Evolutionary conservation across 2,797 vertebrate species (phyloP), one percentile per base, ranked within the genome.

Genomic region (Phoebastria nigripes): DNA sequence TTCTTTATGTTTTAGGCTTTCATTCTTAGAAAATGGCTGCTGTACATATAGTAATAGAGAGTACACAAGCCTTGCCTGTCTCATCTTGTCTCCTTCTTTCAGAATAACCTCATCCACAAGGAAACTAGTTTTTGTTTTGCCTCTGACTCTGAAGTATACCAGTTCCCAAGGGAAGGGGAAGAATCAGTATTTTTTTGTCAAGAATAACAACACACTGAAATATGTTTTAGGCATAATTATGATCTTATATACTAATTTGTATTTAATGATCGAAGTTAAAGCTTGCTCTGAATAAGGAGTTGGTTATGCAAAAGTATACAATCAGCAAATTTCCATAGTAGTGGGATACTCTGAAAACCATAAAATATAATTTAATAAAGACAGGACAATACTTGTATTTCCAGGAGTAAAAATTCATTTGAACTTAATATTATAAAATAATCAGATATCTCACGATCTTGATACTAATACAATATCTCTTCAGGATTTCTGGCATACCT

Each of bases 1-100:
- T 76, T 96, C 65, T 93, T 93, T 86, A 92, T 77, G 63, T 69
- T 96, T 95, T 78, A 90, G 67, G 78, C 72, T 97, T 96, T 94
- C 61, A 55, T 71, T 96, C 33, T 89, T 89, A 89, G 83, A 96
- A 97, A 95, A 94, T 95, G 82, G 26, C 37, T 84, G 61, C 51
- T 96, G 29, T 82, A 62, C 72, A 72, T 94, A 90, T 95, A 94
- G 54, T 95, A 95, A 90, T 62, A 85, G 55, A 90, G 76, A 67
- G 35, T 78, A 61, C 14, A 66, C 67, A 94, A 93, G 67, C n/a
- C 54, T 47, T 63, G 10, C 56, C 85, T 85, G 72, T 80, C 79
- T 85, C 62, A 92, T 93, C 84, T 91, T 84, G 76, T 95, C 59
- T 52, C 21, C 24, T 74, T 73, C 28, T 82, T 74, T 82, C 51